These are phyloP conservation scores for Pseudorectes ferrugineus DNA, from an alignment of 2,113 vertebrate species.

Conservation along the genomic window DNA sequence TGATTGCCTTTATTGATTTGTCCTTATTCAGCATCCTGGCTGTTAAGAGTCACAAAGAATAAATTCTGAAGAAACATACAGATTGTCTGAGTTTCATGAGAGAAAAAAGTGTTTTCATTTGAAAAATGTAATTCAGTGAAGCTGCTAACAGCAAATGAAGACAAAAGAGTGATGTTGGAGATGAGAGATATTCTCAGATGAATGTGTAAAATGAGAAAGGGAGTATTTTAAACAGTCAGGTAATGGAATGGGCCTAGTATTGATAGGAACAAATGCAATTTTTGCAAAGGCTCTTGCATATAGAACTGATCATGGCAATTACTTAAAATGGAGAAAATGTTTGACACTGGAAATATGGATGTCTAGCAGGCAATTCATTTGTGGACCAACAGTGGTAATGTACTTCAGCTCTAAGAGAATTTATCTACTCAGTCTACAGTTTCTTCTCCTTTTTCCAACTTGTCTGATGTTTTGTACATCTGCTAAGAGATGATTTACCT, in stretches of 20 bases:
- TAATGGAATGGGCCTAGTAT: neutral
- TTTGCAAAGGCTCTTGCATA: too few species aligned
- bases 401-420: neutral
- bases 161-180: neutral
- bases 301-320: neutral
- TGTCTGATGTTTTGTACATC: neutral
- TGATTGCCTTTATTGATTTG: neutral
- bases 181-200: neutral
- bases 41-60: neutral
- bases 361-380: neutral
- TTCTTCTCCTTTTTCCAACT: neutral
- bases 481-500: neutral
- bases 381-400: neutral
- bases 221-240: neutral
- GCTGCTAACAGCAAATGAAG: neutral
- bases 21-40: neutral
- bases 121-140: neutral
- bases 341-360: neutral
- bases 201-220: neutral
- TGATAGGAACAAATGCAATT: neutral
- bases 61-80: neutral
- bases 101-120: neutral
- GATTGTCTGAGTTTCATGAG: neutral
- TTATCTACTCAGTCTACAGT: neutral
- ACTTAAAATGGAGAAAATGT: neutral